Conservation (phyloP, 2,113 vertebrate genomes). For the Nasalis larvatus region DNA sequence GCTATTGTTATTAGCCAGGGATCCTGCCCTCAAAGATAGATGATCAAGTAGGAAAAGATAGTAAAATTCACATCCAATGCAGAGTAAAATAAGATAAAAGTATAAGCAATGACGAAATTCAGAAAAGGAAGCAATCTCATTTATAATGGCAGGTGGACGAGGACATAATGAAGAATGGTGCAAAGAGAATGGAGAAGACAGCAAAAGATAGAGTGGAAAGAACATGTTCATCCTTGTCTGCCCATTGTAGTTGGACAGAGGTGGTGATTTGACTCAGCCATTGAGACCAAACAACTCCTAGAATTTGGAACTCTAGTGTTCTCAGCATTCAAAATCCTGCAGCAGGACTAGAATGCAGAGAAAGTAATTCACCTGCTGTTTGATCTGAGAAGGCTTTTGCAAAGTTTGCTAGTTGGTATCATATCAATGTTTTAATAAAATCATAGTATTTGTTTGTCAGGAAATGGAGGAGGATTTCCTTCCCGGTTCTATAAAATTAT, state of each 20-base stretch:
- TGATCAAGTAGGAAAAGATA: not conserved
- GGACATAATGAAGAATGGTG: not conserved
- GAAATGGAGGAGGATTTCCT: not conserved
- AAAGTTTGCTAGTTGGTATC: not conserved
- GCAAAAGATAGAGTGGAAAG: not conserved
- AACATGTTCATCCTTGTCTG: not conserved
- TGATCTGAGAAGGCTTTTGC: not conserved
- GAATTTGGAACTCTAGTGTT: not conserved
- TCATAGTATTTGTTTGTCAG: not conserved
- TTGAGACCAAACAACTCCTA: not conserved
- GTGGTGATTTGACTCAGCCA: not conserved
- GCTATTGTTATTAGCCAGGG: not conserved
- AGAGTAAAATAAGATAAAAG: not conserved
- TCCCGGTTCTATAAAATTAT: not conserved
- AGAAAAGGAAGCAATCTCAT: not conserved
- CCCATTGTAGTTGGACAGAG: too few species aligned
- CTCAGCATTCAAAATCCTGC: not conserved
- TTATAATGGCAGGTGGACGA: not conserved
- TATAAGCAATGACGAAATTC: not conserved
- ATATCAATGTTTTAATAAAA: not conserved
- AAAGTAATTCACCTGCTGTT: not conserved
- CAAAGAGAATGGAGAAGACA: not conserved
- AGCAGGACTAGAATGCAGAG: not conserved
- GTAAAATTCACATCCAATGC: not conserved
- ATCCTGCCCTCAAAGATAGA: not conserved